phyloP scores from a whole-genome alignment of 2,888 invertebrate genomes.

The Cylindroiulus punctatus region DNA sequence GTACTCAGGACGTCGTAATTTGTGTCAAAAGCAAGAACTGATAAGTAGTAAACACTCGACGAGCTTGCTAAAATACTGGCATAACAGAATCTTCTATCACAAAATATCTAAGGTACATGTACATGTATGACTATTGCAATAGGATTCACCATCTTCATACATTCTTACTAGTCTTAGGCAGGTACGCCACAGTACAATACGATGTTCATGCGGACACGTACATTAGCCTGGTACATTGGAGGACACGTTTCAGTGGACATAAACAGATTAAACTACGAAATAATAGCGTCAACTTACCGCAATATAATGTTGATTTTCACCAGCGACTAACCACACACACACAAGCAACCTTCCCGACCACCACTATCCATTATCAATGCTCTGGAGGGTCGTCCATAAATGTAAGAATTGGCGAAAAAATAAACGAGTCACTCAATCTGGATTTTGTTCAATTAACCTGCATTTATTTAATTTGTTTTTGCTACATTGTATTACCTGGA shows the following conservation, averaged over 20 bases:
- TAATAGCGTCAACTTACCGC: neutral
- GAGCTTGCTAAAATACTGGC: neutral
- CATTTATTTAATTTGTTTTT: too few relatives aligned
- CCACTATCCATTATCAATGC: neutral
- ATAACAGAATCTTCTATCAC: neutral
- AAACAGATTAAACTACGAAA: neutral
- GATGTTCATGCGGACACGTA: neutral
- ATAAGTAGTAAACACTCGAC: neutral
- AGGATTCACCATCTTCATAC: too few relatives aligned
- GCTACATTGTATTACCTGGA: too few relatives aligned
- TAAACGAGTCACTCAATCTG: too few relatives aligned
- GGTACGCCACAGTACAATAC: too few relatives aligned
- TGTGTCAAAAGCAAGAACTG: neutral
- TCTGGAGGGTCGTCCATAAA: neutral
- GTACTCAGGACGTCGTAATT: neutral
- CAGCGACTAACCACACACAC: neutral
- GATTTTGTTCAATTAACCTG: too few relatives aligned
- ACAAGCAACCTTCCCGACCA: neutral
- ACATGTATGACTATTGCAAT: neutral
- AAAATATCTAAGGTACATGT: neutral
- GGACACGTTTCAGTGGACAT: neutral
- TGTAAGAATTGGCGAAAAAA: too few relatives aligned
- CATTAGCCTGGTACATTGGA: neutral
- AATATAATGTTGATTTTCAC: neutral
- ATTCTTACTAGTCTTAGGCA: neutral